phyloP scores from a whole-genome alignment of 2,888 invertebrate species.

The Syritta pipiens region DNA sequence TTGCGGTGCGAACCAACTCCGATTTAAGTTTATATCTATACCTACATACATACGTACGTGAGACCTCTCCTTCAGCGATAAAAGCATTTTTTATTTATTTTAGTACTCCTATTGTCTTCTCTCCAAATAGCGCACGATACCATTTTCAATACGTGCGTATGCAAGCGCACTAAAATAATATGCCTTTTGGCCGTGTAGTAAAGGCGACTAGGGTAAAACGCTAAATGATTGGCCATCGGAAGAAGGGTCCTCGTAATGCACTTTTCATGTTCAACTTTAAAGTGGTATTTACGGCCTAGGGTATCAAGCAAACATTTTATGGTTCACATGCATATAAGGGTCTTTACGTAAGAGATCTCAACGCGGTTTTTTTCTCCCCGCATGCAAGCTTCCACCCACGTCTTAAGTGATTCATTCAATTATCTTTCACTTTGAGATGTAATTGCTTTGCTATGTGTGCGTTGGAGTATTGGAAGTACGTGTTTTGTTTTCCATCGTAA shows the following conservation, averaged over 20 bases:
- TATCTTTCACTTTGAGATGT: slow-evolving; percentile 58
- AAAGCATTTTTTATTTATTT: no score
- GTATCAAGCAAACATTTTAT: slow-evolving; percentile 67
- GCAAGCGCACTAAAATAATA: slow-evolving; percentile 60
- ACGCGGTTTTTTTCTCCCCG: slow-evolving; percentile 9
- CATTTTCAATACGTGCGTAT: slow-evolving; percentile 52
- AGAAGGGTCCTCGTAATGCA: slow-evolving; percentile 56
- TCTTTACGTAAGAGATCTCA: slow-evolving; percentile 8
- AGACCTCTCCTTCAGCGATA: no score
- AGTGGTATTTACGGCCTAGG: slow-evolving; percentile 66
- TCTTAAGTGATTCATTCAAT: slow-evolving; percentile 68
- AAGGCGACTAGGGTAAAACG: not conserved
- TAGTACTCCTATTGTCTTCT: no score
- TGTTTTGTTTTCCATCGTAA: slow-evolving; percentile 42
- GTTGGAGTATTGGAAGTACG: no score
- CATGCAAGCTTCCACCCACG: slow-evolving; percentile 46
- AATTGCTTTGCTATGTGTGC: slow-evolving; percentile 54
- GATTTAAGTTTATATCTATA: no score
- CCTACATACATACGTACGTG: no score
- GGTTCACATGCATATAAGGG: slow-evolving; percentile 57
- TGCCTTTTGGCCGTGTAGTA: slow-evolving; percentile 18
- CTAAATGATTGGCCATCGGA: slow-evolving; percentile 54
- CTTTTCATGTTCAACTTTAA: slow-evolving; percentile 65
- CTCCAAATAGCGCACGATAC: no score
- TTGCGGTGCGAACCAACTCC: no score